These are phyloP conservation scores for Ellobius talpinus DNA, from an alignment of 2,113 vertebrate genomes.

Conservation along the genomic window DNA sequence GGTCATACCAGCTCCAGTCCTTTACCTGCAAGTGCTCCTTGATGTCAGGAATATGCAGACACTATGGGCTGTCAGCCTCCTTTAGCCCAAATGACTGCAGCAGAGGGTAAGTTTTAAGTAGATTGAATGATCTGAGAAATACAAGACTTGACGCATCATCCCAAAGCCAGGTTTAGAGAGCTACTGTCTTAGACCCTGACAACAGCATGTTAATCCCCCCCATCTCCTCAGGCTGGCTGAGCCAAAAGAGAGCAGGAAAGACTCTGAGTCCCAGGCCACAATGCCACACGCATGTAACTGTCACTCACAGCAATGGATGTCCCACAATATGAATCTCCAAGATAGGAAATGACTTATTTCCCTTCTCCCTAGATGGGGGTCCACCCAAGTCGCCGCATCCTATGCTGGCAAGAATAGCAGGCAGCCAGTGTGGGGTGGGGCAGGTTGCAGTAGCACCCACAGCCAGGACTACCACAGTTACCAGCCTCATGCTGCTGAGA, in stretches of 20 bases:
- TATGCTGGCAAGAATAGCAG: background rate
- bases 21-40: background rate
- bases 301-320: background rate
- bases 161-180: background rate
- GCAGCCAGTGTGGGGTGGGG: background rate
- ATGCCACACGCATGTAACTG: background rate
- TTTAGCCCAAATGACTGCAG: background rate
- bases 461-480: constrained; percentile 36
- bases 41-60: background rate
- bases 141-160: background rate
- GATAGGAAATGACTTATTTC: background rate
- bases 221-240: constrained; percentile 7
- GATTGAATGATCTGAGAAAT: background rate
- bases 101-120: background rate
- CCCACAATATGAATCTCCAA: background rate
- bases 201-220: background rate
- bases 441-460: background rate
- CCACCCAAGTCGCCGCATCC: background rate
- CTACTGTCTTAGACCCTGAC: background rate
- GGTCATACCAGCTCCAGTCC: background rate
- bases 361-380: background rate
- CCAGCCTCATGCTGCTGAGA: constrained; percentile 74
- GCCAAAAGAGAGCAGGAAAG: background rate
- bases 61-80: background rate
- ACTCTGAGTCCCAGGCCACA: background rate